Evolutionary conservation across 2,888 invertebrate genomes (phyloP).

Genomic region (Punctoribates punctum): DNA sequence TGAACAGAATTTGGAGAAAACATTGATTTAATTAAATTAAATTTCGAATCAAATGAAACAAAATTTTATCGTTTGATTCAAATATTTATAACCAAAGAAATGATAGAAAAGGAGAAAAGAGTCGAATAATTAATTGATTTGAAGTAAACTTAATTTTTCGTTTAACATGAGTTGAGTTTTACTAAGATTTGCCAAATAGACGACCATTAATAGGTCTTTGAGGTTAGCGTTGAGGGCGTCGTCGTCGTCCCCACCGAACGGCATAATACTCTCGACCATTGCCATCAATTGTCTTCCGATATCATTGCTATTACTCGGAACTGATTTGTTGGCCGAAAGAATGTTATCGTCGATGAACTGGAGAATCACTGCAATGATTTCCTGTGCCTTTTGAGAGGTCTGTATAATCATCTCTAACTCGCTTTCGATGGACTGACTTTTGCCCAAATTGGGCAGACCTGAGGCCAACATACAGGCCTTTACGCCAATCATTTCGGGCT

Average conservation of each 20-base stretch:
- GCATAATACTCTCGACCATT: slow-evolving; percentile 74
- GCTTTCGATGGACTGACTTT: slow-evolving; percentile 30
- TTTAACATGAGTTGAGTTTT: slow-evolving; percentile 94
- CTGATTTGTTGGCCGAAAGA: slow-evolving; percentile 62
- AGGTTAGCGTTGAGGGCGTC: slow-evolving; percentile 43
- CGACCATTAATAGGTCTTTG: slow-evolving; percentile 88
- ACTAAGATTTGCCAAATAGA: slow-evolving; percentile 89
- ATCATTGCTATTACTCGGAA: slow-evolving; percentile 59
- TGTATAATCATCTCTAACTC: slow-evolving; percentile 44
- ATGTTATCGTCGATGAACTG: slow-evolving; percentile 45
- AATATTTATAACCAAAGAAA: too few relatives aligned
- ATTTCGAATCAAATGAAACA: too few relatives aligned
- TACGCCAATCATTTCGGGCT: slow-evolving; percentile 71
- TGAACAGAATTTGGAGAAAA: too few relatives aligned
- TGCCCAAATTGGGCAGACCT: slow-evolving; percentile 33
- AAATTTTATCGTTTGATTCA: too few relatives aligned
- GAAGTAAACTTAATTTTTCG: slow-evolving; percentile 82
- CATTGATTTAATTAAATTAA: too few relatives aligned
- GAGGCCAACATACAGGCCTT: slow-evolving; percentile 44
- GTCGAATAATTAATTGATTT: background rate
- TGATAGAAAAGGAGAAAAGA: background rate
- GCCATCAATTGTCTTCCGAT: slow-evolving; percentile 85
- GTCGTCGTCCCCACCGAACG: slow-evolving; percentile 46
- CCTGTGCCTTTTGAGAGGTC: slow-evolving; percentile 36
- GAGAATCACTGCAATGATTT: slow-evolving; percentile 40